Base-by-base conservation (phyloP, 1,140 invertebrate species). In the Hyles euphorbiae region DNA sequence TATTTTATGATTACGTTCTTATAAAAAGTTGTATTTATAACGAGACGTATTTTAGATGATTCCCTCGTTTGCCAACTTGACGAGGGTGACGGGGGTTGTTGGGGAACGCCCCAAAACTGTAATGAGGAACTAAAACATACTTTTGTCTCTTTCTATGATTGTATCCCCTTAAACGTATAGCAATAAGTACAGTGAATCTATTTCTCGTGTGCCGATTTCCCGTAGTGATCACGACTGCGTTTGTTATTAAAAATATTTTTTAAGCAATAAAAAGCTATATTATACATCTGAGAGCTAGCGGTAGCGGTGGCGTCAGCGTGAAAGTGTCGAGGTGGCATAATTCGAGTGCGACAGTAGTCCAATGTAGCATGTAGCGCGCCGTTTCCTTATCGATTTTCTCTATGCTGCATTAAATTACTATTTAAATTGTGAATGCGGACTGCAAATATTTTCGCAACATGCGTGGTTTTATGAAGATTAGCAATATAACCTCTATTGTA, bases 301-400 rank as follows among this genome's bases (percentile, higher is more conserved):
- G 56, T 61, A 59, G 65, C 36, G 36, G 5, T 5, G 36, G 36
- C 36, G 8, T 8, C 36, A 60, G 55, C 65, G 60, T 64, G 33
- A 59, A 61, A 11, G 46, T 48, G n/a, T 72, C 61, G 64, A 64
- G 68, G 67, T 72, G 63, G 68, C 62, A 65, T 76, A 67, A 70
- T 70, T 72, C 68, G 54, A 67, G 64, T 63, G 72, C 66, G 68
- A 69, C 65, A 63, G 67, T 61, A 61, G 64, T 67, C 68, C 70
- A 56, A 78, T 78, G 78, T 78, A 75, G 73, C 80, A 77, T 78
- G 79, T 76, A 74, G 74, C 81, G 81, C 75, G 75, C 75, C 66
- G 81, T 78, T 77, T 80, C 77, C 79, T 78, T 87, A 87, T 87
- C 82, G 83, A 87, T 87, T 87, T 87, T 87, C 83, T 79, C 74